phyloP scores from a whole-genome alignment of 2,113 vertebrate genomes.

The Gallinago paraguaiae region DNA sequence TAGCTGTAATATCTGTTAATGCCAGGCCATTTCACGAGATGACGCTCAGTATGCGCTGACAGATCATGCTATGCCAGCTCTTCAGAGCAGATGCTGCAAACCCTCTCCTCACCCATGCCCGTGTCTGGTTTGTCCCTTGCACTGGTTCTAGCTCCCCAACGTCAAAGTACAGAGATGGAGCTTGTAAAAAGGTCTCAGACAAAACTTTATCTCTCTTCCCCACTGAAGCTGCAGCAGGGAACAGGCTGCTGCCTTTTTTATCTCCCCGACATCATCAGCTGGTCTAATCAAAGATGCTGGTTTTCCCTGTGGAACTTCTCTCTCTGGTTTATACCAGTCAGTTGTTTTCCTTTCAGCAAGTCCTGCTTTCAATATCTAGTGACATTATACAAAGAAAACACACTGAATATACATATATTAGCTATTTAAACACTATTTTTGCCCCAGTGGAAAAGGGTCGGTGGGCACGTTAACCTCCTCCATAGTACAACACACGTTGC shows the following conservation, averaged over 20 bases:
- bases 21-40: neutral
- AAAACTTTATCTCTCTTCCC: neutral
- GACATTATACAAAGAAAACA: neutral
- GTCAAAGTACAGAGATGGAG: neutral
- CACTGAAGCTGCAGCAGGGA: neutral
- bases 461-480: neutral
- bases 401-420: neutral
- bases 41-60: neutral
- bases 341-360: neutral
- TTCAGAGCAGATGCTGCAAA: neutral
- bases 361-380: neutral
- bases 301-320: neutral
- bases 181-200: neutral
- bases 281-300: neutral
- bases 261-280: neutral
- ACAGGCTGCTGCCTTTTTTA: neutral
- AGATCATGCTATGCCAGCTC: neutral
- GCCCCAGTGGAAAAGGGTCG: neutral
- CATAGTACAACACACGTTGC: neutral
- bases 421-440: neutral
- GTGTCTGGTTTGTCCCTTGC: neutral
- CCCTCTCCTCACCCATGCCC: accelerated
- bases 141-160: neutral
- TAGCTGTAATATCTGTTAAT: neutral
- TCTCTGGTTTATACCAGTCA: neutral